Base-by-base conservation (phyloP, 2,113 vertebrate genomes). In the Furnarius figulus region DNA sequence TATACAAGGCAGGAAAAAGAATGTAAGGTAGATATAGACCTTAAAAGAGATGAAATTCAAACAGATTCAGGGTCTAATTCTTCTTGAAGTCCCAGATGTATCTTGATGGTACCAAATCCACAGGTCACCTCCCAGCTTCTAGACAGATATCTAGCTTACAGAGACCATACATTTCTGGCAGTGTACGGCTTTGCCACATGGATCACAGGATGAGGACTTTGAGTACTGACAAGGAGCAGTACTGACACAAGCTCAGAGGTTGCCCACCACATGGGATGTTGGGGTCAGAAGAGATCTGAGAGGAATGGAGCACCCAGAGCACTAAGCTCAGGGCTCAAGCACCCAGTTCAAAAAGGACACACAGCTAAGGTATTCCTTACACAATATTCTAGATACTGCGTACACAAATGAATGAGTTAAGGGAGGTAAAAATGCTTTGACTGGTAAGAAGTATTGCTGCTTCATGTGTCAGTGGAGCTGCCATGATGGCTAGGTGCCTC, bases 191-290 rank as follows among this genome's bases (percentile, higher is more conserved):
- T 40, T 91, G 46, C 28, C 59, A 58, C 44, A 42, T 8, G 2
- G 0, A 2, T 9, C 12, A 83, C 70, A 77, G 37, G 24, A 52
- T 5, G 12, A 93, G 30, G 39, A 47, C 19, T 67, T 3, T 0
- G 6, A 12, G 14, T 17, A 30, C 9, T 67, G 47, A 18, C 0
- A 0, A 78, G 23, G 8, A 8, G 14, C 42, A 58, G 52, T 8
- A 12, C 4, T 30, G 33, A 71, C 22, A 18, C 4, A 21, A 42
- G 10, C 24, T 22, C 17, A 2, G 35, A 28, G 12, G 8, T 8
- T 85, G 21, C 15, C 25, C 21, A 39, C 14, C 23, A 84, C 18
- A 5, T 21, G 30, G 25, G 31, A 58, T 59, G 12, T 40, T 14
- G 37, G 35, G 22, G 20, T 53, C 66, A 70, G 27, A 88, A 13